These are phyloP conservation scores for Girardinichthys multiradiatus DNA, from an alignment of 2,113 vertebrate genomes.

Conservation along the genomic window DNA sequence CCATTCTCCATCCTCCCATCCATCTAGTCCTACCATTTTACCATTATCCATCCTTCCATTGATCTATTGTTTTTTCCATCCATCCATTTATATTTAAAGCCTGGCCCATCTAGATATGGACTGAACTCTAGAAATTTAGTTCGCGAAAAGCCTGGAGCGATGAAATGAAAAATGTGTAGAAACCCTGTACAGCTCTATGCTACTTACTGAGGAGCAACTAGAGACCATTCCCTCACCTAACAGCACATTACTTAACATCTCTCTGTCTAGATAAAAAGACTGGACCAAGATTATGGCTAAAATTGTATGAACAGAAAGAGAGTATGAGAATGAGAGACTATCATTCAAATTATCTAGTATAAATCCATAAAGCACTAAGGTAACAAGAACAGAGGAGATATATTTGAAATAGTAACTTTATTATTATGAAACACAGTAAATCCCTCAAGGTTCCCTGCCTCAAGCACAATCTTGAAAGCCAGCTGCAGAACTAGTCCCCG, in stretches of 20 bases:
- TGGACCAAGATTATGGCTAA: conserved; percentile 32
- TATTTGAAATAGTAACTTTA: conserved; percentile 49
- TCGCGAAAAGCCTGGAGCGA: not conserved
- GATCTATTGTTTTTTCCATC: too few relatives aligned
- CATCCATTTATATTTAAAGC: not conserved
- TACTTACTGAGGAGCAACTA: conserved; percentile 66
- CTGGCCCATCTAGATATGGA: too few relatives aligned
- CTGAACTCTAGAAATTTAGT: not conserved
- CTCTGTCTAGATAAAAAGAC: conserved; percentile 20
- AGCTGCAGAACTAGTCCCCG: conserved; percentile 43
- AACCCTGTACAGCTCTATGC: not conserved
- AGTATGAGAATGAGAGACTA: conserved; percentile 18
- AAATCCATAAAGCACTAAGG: conserved; percentile 21
- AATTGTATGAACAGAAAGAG: conserved; percentile 18
- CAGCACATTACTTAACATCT: conserved; percentile 42
- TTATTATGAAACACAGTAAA: conserved; percentile 47
- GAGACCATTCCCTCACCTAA: conserved; percentile 46
- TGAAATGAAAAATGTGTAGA: not conserved
- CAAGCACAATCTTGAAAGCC: conserved; percentile 49
- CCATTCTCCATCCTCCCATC: too few relatives aligned
- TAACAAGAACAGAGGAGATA: conserved; percentile 29
- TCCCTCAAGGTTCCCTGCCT: conserved; percentile 44
- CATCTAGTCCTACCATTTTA: too few relatives aligned
- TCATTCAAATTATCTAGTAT: conserved; percentile 9
- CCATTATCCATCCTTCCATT: too few relatives aligned